Conservation (phyloP, 2,113 vertebrate genomes). For the Leptodactylus fuscus region DNA sequence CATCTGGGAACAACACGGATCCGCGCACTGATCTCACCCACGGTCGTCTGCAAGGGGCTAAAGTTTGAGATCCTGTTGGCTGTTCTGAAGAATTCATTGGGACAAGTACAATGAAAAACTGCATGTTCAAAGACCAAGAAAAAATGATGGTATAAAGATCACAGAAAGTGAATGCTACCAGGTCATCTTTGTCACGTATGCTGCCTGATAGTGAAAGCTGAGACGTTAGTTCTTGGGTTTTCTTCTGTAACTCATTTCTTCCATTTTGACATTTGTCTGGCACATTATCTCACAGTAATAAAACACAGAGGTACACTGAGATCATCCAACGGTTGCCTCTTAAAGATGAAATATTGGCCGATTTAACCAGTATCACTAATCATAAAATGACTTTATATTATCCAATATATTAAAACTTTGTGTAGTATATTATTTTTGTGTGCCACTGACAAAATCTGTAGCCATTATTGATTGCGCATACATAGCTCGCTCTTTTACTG, state of each 20-base stretch:
- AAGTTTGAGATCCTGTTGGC: too few relatives aligned
- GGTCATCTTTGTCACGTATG: background rate
- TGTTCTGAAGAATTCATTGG: background rate
- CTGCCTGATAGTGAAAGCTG: background rate
- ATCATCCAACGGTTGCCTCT: background rate
- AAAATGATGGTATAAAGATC: background rate
- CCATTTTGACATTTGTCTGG: background rate
- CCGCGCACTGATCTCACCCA: too few relatives aligned
- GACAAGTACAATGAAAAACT: background rate
- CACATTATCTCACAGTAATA: background rate
- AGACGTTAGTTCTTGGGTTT: background rate
- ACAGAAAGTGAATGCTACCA: background rate
- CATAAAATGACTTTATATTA: conserved; percentile 29
- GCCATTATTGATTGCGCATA: conserved; percentile 4
- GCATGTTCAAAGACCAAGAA: too few relatives aligned
- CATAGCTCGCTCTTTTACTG: background rate
- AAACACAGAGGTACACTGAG: background rate
- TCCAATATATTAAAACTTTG: conserved; percentile 10
- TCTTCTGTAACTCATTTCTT: conserved; percentile 6
- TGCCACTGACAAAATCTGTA: conserved; percentile 33
- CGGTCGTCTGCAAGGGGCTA: too few relatives aligned
- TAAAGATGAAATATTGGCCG: conserved; percentile 26
- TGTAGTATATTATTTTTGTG: conserved; percentile 37
- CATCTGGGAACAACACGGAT: too few relatives aligned
- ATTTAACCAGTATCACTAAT: conserved; percentile 33